Evolutionary conservation across 2,797 vertebrate species (phyloP).

Genomic region (Pempheris klunzingeri): DNA sequence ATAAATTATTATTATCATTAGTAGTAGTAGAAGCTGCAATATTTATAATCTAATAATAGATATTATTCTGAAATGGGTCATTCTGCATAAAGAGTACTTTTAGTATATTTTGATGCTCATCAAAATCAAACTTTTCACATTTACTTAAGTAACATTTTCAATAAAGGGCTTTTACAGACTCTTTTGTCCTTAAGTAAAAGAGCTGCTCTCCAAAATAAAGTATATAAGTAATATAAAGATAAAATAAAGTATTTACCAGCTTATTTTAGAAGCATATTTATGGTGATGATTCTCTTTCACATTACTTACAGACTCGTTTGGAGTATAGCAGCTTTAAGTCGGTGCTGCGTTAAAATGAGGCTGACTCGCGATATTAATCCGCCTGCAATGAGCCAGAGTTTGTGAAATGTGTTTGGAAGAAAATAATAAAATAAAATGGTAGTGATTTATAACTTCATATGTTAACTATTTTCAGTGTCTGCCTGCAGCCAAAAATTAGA

Average conservation of each 20-base stretch:
- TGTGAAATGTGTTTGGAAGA: constrained; percentile 69
- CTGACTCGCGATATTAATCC: constrained; percentile 55
- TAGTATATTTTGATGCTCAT: no score
- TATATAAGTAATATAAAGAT: neutral
- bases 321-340: constrained; percentile 13
- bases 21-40: no score
- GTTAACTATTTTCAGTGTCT: constrained; percentile 76
- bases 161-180: no score
- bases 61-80: no score
- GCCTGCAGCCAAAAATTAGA: constrained; percentile 76
- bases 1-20: no score
- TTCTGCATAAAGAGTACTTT: no score
- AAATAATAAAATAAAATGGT: constrained; percentile 67
- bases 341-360: constrained; percentile 40
- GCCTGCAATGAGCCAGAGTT: constrained; percentile 59
- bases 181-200: no score
- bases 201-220: neutral
- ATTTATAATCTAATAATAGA: no score
- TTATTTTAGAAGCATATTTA: no score
- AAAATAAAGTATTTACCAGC: no score
- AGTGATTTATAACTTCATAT: constrained; percentile 78
- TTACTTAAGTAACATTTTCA: no score
- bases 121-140: no score
- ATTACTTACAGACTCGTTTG: neutral
- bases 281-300: constrained; percentile 1